Base-by-base conservation (phyloP, 2,888 invertebrate species). In the Pteria penguin region DNA sequence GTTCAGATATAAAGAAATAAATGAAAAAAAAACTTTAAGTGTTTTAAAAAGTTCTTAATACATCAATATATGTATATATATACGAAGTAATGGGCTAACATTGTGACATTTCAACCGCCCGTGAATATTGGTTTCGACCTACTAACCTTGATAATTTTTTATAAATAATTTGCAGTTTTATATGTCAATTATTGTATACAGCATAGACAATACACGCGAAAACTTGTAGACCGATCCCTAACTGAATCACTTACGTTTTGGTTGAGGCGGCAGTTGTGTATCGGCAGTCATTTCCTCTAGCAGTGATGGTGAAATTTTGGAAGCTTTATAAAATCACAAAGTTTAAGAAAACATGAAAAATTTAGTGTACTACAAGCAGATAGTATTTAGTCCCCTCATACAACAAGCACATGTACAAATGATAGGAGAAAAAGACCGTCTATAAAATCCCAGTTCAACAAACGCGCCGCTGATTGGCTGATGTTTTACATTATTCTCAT, bases 251-350 rank as follows among this genome's bases (percentile, higher is more conserved):
- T 93, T 91, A 93, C 93, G 93, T 86, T 92, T 92, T 86, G 76
- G 75, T 55, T 80, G 78, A 33, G 78, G 78, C 8, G 80, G 71
- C n/a, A 93, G 93, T 90, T 92, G 92, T 82, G 87, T 81, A 80
- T 93, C 90, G 75, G 88, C 93, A 83, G 92, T 90, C 93, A 93
- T 93, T 77, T 91, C 93, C 87, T 93, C 93, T 80, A 93, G 92
- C 90, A 93, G 93, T 86, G 93, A 93, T 79, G 93, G 93, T 86
- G 93, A 93, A 92, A 94, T 93, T 90, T 93, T 93, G 92, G 82
- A 83, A 82, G 85, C 78, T 84, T 82, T 66, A 62, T 74, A 54
- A 66, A 67, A 67, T 52, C 66, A 62, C 67, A 68, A 61, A 61
- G 57, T n/a, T 58, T 27, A 68, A 73, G 55, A 52, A 70, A 57